These are phyloP conservation scores for Rhorus exstirpatorius DNA, from an alignment of 2,888 invertebrate genomes.

Conservation along the genomic window DNA sequence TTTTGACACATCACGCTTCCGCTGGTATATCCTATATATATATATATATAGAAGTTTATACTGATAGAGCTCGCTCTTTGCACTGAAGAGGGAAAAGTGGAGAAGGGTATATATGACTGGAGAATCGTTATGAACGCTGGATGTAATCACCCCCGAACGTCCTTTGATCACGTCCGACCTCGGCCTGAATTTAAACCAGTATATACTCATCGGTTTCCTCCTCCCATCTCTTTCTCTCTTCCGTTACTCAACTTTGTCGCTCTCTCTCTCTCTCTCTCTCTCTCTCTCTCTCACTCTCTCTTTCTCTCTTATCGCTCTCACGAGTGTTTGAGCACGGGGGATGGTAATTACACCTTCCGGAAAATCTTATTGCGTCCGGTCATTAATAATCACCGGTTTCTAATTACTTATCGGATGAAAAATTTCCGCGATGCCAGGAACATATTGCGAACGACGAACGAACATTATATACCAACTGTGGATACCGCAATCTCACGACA, in stretches of 20 bases:
- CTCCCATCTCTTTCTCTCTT: slow-evolving; percentile 9
- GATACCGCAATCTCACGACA: too few species aligned
- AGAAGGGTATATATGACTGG: slow-evolving; percentile 13
- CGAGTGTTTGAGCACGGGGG: slow-evolving; percentile 49
- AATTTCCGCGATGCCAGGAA: slow-evolving; percentile 28
- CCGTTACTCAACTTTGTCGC: slow-evolving; percentile 1
- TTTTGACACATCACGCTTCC: not conserved
- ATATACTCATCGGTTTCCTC: slow-evolving; percentile 47
- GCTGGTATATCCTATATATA: too few species aligned
- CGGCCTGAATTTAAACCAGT: slow-evolving; percentile 59
- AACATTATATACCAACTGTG: too few species aligned
- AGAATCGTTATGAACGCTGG: slow-evolving; percentile 52
- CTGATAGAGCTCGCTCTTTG: slow-evolving; percentile 33
- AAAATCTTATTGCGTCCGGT: slow-evolving; percentile 67
- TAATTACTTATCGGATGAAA: slow-evolving; percentile 62
- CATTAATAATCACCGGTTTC: slow-evolving; percentile 62
- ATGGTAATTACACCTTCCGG: slow-evolving; percentile 60
- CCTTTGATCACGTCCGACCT: slow-evolving; percentile 64
- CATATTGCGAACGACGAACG: slow-evolving; percentile 12
- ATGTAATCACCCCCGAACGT: slow-evolving; percentile 61
- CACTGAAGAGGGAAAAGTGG: slow-evolving; percentile 1
- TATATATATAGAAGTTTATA: not conserved
- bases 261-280: slow-evolving; percentile 18
- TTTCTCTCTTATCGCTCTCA: slow-evolving; percentile 47
- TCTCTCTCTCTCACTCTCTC: not conserved